Evolutionary conservation across 1,140 invertebrate species (phyloP).

Genomic region (Stegodyphus mimosarum): DNA sequence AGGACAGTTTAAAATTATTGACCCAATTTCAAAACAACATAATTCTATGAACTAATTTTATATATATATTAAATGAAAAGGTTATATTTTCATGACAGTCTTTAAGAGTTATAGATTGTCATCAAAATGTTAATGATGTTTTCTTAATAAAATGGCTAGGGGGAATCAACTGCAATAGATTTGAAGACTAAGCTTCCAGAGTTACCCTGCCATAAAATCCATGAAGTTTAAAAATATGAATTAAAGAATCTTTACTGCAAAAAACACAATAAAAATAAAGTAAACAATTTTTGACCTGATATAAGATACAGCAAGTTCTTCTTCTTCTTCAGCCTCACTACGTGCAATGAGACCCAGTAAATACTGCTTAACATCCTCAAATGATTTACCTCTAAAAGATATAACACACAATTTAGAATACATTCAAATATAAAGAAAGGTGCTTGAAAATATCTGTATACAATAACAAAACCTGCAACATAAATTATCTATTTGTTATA

Average conservation of each 20-base stretch:
- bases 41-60: too few species aligned
- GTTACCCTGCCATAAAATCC: not conserved
- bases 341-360: slow-evolving; percentile 28
- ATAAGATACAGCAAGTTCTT: slow-evolving; percentile 22
- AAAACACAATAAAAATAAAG: not conserved
- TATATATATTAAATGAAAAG: too few species aligned
- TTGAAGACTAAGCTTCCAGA: not conserved
- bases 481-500: too few species aligned
- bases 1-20: too few species aligned
- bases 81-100: too few species aligned
- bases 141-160: not conserved
- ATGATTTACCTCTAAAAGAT: slow-evolving; percentile 19
- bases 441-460: too few species aligned
- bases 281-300: slow-evolving; percentile 13
- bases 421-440: too few species aligned
- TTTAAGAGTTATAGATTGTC: too few species aligned
- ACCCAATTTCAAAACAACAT: too few species aligned
- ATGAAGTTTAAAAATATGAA: not conserved
- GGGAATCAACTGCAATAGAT: not conserved
- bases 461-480: too few species aligned
- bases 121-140: not conserved
- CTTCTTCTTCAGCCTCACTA: slow-evolving; percentile 45
- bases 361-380: slow-evolving; percentile 24
- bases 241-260: not conserved
- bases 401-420: slow-evolving; percentile 15